A percentile compares a stretch with the other conserved stretches of the same genome.
Conservation (phyloP, 2,888 invertebrate species). For the Poecilobothrus nobilitatus region DNA sequence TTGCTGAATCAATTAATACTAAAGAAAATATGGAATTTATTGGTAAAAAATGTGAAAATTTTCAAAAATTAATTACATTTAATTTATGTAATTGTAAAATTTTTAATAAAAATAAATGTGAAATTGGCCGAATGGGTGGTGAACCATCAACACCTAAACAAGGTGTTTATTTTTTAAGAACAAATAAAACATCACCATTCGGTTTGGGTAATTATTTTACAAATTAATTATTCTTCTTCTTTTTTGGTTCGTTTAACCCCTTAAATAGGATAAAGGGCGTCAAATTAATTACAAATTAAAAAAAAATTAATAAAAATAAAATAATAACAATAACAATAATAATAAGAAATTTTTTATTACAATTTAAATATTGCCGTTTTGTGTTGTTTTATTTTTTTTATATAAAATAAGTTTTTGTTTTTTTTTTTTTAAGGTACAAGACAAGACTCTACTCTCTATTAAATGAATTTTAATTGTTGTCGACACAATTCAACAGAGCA, state of each 20-base stretch:
- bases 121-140: conserved; percentile 28
- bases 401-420: too few species aligned
- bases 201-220: conserved; percentile 23
- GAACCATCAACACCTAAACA: conserved; percentile 34
- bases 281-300: too few species aligned
- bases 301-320: too few species aligned
- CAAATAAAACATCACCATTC: conserved; percentile 27
- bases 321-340: background rate
- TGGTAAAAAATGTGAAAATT: conserved; percentile 20
- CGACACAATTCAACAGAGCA: too few species aligned
- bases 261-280: too few species aligned
- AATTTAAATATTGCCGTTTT: too few species aligned
- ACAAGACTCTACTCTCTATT: too few species aligned
- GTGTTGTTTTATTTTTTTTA: too few species aligned
- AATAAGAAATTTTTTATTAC: too few species aligned
- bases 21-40: conserved; percentile 11
- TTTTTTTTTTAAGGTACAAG: too few species aligned
- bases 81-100: conserved; percentile 25
- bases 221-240: background rate
- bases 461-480: too few species aligned
- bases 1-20: conserved; percentile 31
- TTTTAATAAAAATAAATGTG: background rate
- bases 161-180: conserved; percentile 35
- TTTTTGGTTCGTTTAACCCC: background rate
- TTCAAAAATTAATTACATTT: conserved; percentile 25